Conservation (phyloP, 2,797 vertebrate species). For the Aulostomus chinensis region DNA sequence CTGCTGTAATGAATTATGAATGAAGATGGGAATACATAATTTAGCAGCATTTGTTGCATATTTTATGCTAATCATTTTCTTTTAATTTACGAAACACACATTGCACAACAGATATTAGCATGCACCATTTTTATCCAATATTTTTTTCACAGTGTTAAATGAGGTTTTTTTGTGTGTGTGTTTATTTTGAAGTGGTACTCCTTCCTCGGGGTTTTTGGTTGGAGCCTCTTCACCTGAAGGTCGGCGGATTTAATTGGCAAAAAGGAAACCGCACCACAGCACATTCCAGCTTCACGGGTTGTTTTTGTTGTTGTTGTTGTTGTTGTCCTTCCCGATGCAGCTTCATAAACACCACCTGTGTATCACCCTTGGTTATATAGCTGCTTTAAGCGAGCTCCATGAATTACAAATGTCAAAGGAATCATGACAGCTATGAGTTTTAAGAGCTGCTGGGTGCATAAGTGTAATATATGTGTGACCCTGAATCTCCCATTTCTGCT, state of each 20-base stretch:
- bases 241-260: neutral
- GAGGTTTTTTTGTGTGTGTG: neutral
- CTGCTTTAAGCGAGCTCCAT: neutral
- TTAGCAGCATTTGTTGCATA: conserved; percentile 70
- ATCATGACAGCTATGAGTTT: neutral
- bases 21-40: conserved; percentile 71
- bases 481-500: neutral
- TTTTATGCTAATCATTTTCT: conserved; percentile 75
- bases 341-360: neutral
- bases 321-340: neutral
- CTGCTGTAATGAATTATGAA: conserved; percentile 72
- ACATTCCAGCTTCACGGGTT: no score
- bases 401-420: no score
- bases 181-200: no score
- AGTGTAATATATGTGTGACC: neutral
- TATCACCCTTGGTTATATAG: neutral
- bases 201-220: no score
- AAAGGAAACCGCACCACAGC: neutral
- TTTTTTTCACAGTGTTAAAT: conserved; percentile 7
- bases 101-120: conserved; percentile 40
- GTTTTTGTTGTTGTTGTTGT: no score
- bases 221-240: neutral
- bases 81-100: conserved; percentile 59
- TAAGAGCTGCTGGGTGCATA: neutral
- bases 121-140: no score